A percentile compares a stretch with the other conserved stretches of the same genome.
Conservation (phyloP, 2,888 invertebrate genomes). For the Athalia cordata region DNA sequence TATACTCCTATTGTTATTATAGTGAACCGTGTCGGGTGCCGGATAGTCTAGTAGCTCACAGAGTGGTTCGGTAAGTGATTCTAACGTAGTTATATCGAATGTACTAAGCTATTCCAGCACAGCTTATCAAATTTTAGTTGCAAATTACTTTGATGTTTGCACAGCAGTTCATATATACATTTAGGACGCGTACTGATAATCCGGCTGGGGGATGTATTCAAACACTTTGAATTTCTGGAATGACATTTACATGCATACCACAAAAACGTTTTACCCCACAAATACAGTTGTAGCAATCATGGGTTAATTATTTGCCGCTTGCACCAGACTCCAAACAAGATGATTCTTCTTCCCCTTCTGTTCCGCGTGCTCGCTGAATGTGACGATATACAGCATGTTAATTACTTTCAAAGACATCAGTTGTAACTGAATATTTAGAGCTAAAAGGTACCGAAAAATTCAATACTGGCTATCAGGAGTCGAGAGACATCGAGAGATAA, state of each 20-base stretch:
- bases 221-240: no score
- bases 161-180: not conserved
- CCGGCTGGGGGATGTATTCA: no score
- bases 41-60: not conserved
- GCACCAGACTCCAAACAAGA: no score
- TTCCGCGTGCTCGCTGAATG: no score
- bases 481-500: conserved; percentile 23
- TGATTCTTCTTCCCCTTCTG: no score
- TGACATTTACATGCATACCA: no score
- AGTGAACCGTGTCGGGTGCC: no score
- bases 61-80: not conserved
- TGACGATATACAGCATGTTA: not conserved
- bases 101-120: not conserved
- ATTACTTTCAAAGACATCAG: not conserved
- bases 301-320: no score
- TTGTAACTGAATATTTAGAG: conserved; percentile 14
- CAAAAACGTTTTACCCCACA: no score
- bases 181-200: not conserved
- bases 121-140: not conserved
- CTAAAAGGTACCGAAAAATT: conserved; percentile 19
- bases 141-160: conserved; percentile 1
- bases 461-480: conserved; percentile 12
- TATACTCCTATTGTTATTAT: not conserved
- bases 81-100: not conserved
- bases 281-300: no score